Conservation (phyloP, 2,888 invertebrate species). For the Pollenia amentaria region DNA sequence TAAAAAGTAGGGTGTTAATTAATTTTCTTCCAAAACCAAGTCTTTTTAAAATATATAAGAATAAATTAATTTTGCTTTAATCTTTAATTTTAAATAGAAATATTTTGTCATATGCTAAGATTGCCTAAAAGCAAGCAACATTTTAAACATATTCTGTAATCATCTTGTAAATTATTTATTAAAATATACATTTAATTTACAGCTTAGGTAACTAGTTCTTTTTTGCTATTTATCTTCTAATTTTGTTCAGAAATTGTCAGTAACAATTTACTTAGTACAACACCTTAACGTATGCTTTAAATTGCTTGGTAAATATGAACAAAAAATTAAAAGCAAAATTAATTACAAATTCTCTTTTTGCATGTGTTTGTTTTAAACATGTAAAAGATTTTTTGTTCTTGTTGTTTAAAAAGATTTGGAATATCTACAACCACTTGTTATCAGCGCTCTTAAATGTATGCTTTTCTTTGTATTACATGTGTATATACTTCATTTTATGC, state of each 20-base stretch:
- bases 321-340: conserved; percentile 12
- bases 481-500: neutral
- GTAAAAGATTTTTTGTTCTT: neutral
- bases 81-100: neutral
- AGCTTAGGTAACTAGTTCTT: conserved; percentile 27
- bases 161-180: neutral
- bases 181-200: conserved; percentile 32
- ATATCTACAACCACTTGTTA: conserved; percentile 58
- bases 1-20: too few relatives aligned
- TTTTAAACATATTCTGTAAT: neutral
- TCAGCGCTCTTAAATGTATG: conserved; percentile 40
- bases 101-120: too few relatives aligned
- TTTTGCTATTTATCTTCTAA: neutral
- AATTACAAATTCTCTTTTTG: conserved; percentile 15
- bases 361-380: neutral
- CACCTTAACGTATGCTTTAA: conserved; percentile 47
- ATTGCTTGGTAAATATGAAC: conserved; percentile 8
- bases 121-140: too few relatives aligned
- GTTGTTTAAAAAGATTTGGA: neutral
- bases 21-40: too few relatives aligned
- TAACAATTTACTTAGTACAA: conserved; percentile 28
- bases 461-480: conserved; percentile 25
- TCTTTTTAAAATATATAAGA: too few relatives aligned
- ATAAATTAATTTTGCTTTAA: neutral
- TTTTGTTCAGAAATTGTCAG: conserved; percentile 21